These are phyloP conservation scores for Baryphthengus martii DNA, from an alignment of 2,113 vertebrate species.

Conservation along the genomic window DNA sequence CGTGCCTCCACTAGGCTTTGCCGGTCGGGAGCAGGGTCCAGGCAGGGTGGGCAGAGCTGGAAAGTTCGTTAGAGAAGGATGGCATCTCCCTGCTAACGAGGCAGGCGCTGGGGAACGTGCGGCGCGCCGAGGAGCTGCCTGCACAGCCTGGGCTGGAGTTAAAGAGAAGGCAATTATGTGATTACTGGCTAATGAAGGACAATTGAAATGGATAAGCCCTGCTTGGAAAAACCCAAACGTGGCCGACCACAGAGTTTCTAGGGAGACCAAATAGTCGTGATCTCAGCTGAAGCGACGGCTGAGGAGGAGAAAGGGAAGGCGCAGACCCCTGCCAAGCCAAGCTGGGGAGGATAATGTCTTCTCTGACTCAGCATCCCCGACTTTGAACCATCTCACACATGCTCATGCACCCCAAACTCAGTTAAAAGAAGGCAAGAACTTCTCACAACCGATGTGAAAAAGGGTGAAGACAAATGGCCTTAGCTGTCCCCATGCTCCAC, in stretches of 20 bases:
- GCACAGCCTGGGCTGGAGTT: neutral
- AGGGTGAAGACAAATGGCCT: neutral
- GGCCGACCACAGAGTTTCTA: neutral
- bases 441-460: fast-evolving
- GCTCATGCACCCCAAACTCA: neutral
- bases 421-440: neutral
- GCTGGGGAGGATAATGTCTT: fast-evolving
- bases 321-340: neutral
- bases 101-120: neutral
- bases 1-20: neutral
- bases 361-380: neutral
- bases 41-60: neutral
- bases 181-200: conserved; percentile 27
- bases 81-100: neutral
- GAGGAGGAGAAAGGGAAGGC: neutral
- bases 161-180: neutral
- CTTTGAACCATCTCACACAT: fast-evolving
- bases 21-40: neutral
- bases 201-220: neutral
- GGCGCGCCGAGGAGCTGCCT: neutral
- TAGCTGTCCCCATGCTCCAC: neutral
- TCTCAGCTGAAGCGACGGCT: neutral
- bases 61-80: neutral
- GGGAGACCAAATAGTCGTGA: neutral
- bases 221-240: neutral